Percentiles rank a stretch among this genome's conserved stretches.
Conservation (phyloP, 1,140 invertebrate genomes). For the Papilio dardanus region DNA sequence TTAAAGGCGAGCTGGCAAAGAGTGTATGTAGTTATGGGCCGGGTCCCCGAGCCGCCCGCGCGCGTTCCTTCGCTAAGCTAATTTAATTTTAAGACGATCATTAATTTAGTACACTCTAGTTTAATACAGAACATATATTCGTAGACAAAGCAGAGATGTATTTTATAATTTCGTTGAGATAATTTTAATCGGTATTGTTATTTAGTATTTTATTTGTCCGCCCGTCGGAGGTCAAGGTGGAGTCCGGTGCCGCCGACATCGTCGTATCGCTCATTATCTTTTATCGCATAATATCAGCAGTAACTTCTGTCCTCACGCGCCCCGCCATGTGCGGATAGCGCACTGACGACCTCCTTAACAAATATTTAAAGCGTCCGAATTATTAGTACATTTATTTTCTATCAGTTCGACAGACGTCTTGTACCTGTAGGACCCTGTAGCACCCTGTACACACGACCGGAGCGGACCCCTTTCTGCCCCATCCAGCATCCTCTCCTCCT, state of each 20-base stretch:
- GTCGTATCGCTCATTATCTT: slow-evolving; percentile 3
- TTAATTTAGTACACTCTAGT: slow-evolving; percentile 59
- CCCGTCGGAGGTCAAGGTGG: slow-evolving; percentile 30
- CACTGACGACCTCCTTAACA: neutral
- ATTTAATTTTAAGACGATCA: slow-evolving; percentile 55
- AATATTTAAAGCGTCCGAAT: neutral
- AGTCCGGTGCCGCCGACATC: neutral
- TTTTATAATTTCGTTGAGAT: slow-evolving; percentile 74
- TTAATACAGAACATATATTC: slow-evolving; percentile 61
- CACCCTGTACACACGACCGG: neutral
- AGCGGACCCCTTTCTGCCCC: neutral
- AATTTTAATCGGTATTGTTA: slow-evolving; percentile 77
- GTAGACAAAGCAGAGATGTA: slow-evolving; percentile 69
- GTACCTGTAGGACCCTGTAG: neutral
- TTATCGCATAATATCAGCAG: neutral
- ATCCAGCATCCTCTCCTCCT: neutral
- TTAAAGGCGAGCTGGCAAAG: neutral
- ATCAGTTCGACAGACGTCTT: neutral
- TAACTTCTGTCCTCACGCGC: neutral
- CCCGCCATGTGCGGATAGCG: too few species aligned
- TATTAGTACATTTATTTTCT: neutral
- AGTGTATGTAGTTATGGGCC: too few species aligned
- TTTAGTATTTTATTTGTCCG: slow-evolving; percentile 76
- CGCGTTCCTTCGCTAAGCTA: slow-evolving; percentile 37
- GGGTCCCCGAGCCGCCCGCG: too few species aligned